These are phyloP conservation scores for Eciton burchellii DNA, from an alignment of 1,140 invertebrate species.

Conservation along the genomic window DNA sequence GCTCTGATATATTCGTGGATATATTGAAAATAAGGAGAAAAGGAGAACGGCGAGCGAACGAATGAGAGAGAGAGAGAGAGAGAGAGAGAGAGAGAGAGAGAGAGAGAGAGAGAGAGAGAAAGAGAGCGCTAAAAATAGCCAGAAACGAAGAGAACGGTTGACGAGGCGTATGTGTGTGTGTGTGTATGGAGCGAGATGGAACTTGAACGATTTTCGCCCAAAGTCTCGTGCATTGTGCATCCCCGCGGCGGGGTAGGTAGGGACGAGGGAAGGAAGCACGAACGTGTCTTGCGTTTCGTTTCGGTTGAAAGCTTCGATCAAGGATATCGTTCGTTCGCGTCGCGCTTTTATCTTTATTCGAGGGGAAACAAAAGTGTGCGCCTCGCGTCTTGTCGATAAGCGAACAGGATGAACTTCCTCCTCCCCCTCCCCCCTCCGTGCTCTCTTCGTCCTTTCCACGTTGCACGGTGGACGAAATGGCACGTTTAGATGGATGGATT, in stretches of 20 bases:
- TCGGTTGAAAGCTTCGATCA: slow-evolving; percentile 59
- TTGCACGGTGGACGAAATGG: slow-evolving; percentile 17
- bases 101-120: not conserved
- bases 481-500: slow-evolving; percentile 35
- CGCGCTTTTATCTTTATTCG: slow-evolving; percentile 51
- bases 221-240: slow-evolving; percentile 36
- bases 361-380: slow-evolving; percentile 35
- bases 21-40: not conserved
- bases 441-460: slow-evolving; percentile 11
- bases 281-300: slow-evolving; percentile 53
- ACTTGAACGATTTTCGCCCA: slow-evolving; percentile 24
- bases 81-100: not conserved
- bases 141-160: not conserved
- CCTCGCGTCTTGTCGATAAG: slow-evolving; percentile 25
- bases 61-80: not conserved
- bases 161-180: not conserved
- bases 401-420: slow-evolving; percentile 24
- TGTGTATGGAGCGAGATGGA: not conserved
- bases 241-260: not conserved
- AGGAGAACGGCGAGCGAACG: no score
- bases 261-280: not conserved
- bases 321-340: slow-evolving; percentile 52
- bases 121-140: slow-evolving; percentile 16
- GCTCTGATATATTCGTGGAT: not conserved
- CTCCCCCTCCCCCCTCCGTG: slow-evolving; percentile 8